Base-by-base conservation (phyloP, 1,140 invertebrate genomes). In the Leptinotarsa defecta region DNA sequence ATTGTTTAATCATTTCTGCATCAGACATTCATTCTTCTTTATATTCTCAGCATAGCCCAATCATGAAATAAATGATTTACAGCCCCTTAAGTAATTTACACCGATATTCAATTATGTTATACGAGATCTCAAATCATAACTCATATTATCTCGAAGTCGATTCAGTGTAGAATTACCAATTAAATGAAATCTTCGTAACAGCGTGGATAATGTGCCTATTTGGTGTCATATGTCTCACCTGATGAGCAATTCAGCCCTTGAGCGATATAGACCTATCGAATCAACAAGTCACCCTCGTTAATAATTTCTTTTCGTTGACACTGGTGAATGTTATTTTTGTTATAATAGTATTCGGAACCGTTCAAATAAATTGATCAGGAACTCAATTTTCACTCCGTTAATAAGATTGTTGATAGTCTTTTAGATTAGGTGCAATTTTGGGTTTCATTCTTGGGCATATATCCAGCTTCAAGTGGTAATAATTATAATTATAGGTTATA, bases 201-300 rank as follows among this genome's bases (percentile, higher is more conserved):
- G 52, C 52, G 52, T 57, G 52, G 52, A 57, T 57, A 57, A 57
- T 57, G 52, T 57, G 52, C 52, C 52, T 57, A 57, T 57, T 57
- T 57, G 52, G 52, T 57, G 52, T 57, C 52, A 13, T 13, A 57
- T 57, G 15, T 57, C 52, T 57, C 52, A 57, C 52, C 52, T 57
- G 52, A 57, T 57, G 52, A 17, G 13, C 52, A 57, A 17, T 57
- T 57, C n/a, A 57, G 52, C 52, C 52, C 17, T 57, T 3, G 1
- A 57, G 52, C 15, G n/a, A 17, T 17, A n/a, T n/a, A 57, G n/a
- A 57, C 52, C 52, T 13, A 17, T 6, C 52, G n/a, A 57, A 57
- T 19, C 52, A 57, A 57, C 52, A 17, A 57, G 52, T 57, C 52
- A 57, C 15, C 52, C 15, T 57, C n/a, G 52, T 19, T 57, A 57